Conservation (phyloP, 2,113 vertebrate genomes). For the Falcunculus frontatus region DNA sequence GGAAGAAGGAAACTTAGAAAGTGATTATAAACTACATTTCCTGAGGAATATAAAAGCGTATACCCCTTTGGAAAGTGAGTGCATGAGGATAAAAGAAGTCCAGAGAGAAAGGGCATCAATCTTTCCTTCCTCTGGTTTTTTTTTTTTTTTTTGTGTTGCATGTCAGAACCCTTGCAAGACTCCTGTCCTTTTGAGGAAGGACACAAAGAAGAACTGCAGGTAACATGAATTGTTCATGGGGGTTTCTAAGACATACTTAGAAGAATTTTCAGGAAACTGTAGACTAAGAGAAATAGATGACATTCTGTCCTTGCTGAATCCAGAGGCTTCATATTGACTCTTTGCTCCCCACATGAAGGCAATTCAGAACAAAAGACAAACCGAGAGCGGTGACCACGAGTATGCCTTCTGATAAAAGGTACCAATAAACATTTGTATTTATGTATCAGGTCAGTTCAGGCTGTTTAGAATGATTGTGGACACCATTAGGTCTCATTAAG, state of each 20-base stretch:
- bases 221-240: neutral
- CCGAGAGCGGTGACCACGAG: fast-evolving
- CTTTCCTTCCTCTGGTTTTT: neutral
- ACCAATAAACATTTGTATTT: neutral
- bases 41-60: neutral
- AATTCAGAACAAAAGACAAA: neutral
- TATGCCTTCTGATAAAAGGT: neutral
- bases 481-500: neutral
- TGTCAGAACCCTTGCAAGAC: neutral
- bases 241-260: neutral
- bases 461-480: neutral
- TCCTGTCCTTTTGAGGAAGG: neutral
- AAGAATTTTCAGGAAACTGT: neutral
- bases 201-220: neutral
- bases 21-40: neutral
- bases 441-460: neutral
- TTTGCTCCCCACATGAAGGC: neutral
- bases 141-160: no score
- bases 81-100: neutral
- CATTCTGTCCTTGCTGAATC: neutral
- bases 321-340: fast-evolving
- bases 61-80: neutral
- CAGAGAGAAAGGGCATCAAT: neutral
- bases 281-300: neutral
- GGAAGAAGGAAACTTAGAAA: neutral